Evolutionary conservation across 2,113 vertebrate species (phyloP).

Genomic region (Hiodon alosoides): DNA sequence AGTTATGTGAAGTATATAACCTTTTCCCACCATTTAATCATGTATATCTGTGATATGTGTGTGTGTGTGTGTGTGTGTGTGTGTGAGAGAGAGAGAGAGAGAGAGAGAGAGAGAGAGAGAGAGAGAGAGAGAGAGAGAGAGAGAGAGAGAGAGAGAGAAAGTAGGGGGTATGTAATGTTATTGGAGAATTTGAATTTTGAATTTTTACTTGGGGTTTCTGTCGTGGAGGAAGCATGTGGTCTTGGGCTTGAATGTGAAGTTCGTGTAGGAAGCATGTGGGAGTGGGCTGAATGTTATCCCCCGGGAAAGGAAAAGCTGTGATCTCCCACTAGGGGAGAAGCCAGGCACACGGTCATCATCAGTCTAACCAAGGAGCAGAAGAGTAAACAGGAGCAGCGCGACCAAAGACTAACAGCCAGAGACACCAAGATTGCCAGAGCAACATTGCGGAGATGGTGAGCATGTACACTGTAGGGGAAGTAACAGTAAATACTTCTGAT

Average conservation of each 20-base stretch:
- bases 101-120: no score
- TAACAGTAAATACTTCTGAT: no score
- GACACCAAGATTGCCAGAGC: neutral
- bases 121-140: no score
- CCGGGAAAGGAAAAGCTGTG: neutral
- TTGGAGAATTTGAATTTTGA: neutral
- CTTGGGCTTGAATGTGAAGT: no score
- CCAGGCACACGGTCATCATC: neutral
- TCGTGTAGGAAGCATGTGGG: neutral
- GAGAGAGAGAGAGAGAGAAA: no score
- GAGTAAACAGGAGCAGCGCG: neutral
- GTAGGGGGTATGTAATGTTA: neutral
- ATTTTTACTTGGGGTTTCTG: neutral
- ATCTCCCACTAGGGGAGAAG: neutral
- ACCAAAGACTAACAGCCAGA: neutral
- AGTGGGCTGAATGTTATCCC: neutral
- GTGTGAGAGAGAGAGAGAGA: neutral
- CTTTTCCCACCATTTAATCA: neutral
- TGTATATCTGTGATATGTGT: neutral
- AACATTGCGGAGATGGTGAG: slow-evolving; percentile 15
- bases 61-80: neutral
- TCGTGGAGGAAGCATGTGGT: neutral
- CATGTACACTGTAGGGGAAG: no score
- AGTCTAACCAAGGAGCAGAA: neutral
- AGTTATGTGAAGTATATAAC: neutral